phyloP scores from a whole-genome alignment of 2,113 vertebrate species.

The Equus przewalskii region DNA sequence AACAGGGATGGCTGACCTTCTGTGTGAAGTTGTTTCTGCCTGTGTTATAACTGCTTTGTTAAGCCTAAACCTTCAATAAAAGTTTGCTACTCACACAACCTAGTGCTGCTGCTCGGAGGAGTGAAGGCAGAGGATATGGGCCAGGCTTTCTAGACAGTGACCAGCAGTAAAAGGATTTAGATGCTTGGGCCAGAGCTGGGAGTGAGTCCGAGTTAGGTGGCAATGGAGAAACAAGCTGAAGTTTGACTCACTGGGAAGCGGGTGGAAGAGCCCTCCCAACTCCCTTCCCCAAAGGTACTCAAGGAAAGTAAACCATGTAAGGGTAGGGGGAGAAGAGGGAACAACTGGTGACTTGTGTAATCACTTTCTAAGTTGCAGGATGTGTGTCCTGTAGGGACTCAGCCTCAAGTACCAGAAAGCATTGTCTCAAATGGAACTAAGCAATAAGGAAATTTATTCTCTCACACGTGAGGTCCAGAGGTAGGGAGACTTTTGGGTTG shows the following conservation, averaged over 20 bases:
- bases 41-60: background rate
- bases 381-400: background rate
- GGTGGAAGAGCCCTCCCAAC: background rate
- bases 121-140: background rate
- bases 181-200: background rate
- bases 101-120: background rate
- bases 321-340: background rate
- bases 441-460: background rate
- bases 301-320: background rate
- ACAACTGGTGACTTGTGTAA: background rate
- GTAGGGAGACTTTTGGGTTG: background rate
- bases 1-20: background rate
- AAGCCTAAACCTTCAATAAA: background rate
- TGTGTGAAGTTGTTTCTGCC: background rate
- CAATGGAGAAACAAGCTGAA: background rate
- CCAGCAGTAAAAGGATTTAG: background rate
- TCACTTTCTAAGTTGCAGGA: constrained; percentile 16
- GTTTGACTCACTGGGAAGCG: background rate
- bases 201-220: background rate
- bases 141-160: background rate
- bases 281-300: background rate
- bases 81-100: background rate
- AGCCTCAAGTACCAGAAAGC: background rate
- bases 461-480: background rate
- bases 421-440: background rate